A percentile compares a stretch with the other conserved stretches of the same genome.
phyloP scores from a whole-genome alignment of 2,797 vertebrate species.

The Anguilla anguilla region DNA sequence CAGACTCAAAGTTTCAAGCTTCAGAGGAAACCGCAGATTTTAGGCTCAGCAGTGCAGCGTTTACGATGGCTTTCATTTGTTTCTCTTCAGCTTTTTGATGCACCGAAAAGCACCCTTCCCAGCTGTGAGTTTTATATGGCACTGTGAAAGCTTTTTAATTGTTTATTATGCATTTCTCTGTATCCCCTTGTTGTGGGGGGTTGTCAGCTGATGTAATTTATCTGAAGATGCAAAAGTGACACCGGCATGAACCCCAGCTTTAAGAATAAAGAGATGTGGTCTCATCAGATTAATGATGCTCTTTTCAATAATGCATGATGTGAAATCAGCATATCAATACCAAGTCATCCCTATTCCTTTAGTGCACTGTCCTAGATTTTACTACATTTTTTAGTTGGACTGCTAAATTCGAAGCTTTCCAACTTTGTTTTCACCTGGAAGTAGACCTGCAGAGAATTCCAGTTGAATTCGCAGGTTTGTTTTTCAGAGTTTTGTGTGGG shows the following conservation, averaged over 20 bases:
- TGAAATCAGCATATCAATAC: conserved; percentile 27
- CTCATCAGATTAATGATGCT: conserved; percentile 18
- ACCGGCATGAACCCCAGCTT: neutral
- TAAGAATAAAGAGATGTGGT: neutral
- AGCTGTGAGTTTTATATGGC: conserved; percentile 15
- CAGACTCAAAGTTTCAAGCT: neutral
- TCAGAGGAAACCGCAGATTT: neutral
- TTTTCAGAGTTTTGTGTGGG: neutral
- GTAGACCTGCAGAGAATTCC: conserved; percentile 9
- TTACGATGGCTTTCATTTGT: neutral
- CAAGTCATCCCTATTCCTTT: conserved; percentile 16
- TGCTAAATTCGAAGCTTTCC: conserved; percentile 23
- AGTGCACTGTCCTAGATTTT: conserved; percentile 24
- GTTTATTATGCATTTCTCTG: neutral
- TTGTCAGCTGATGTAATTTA: neutral
- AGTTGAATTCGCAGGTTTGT: conserved; percentile 4
- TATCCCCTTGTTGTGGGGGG: neutral
- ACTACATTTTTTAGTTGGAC: neutral
- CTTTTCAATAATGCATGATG: conserved; percentile 20
- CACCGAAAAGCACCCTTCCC: neutral
- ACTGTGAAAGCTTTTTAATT: neutral
- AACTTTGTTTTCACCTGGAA: conserved; percentile 17
- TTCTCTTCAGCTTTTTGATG: neutral
- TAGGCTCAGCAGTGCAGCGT: neutral
- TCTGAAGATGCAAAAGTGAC: conserved; percentile 19